Base-by-base conservation (phyloP, 2,797 vertebrate species). In the Neomorphus geoffroyi region DNA sequence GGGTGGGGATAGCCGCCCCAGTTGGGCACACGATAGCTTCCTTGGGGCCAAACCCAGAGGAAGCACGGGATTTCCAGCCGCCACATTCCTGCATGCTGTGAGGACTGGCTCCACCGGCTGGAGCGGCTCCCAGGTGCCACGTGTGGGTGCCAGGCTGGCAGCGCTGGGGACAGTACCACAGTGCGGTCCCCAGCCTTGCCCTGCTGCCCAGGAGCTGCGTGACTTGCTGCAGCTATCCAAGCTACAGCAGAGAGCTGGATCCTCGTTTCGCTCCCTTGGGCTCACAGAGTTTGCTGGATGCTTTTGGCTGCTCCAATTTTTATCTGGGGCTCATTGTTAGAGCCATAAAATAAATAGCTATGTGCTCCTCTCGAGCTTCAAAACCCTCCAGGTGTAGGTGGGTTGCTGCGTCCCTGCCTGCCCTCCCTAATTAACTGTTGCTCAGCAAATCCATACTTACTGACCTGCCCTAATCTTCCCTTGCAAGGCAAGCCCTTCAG, bases 311-410 rank as follows among this genome's bases (percentile, higher is more conserved):
- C 83, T 92, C 88, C 92, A 51, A 32, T 90, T 95, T 97, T 95
- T 92, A 90, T 95, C 92, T 86, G 74, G 78, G 78, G 18, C 90
- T 95, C 71, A 13, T 64, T 61, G 48, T 73, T 80, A 88, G 77
- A 90, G 27, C 60, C 27, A 35, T 84, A 32, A 96, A 96, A 90
- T 93, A 69, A 92, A 69, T 87, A 66, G 88, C 75, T 95, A 84
- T 5, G 5, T 90, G 91, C 80, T 84, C 51, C 73, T 92, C 82
- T 41, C 3, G 21, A 91, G 93, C 9, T 27, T 94, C 93, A 91
- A 26, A 85, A 32, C 56, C 90, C 91, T 88, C 33, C 73, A 80
- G 94, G 94, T 95, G 90, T 91, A 90, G 94, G 93, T 96, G 95
- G 89, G 72, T 93, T 75, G 73, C 75, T 80, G 81, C 66, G 26